Conservation (phyloP, 1,140 invertebrate species). For the Nasonia vitripennis region DNA sequence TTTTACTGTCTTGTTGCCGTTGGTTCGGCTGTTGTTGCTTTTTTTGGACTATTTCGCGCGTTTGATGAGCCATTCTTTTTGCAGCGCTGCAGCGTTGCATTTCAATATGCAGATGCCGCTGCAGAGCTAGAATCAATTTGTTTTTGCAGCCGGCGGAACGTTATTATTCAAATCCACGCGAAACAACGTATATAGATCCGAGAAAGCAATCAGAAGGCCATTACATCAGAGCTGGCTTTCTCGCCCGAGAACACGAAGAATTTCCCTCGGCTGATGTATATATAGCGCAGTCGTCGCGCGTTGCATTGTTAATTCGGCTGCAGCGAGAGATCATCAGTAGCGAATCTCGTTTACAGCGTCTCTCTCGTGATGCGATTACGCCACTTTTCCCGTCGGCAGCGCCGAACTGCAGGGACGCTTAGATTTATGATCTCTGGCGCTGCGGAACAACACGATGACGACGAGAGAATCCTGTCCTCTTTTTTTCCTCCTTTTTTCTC, state of each 20-base stretch:
- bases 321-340: not conserved
- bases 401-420: slow-evolving; percentile 43
- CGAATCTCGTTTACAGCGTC: slow-evolving; percentile 49
- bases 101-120: not conserved
- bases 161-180: too few species aligned
- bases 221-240: not conserved
- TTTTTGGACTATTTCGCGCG: too few species aligned
- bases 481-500: slow-evolving; percentile 4
- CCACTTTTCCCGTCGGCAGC: slow-evolving; percentile 28
- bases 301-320: slow-evolving; percentile 7
- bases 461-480: slow-evolving; percentile 30
- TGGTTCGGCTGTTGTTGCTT: not conserved
- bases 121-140: not conserved
- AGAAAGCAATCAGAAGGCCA: too few species aligned
- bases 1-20: not conserved
- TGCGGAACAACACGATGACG: slow-evolving; percentile 45
- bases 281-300: not conserved
- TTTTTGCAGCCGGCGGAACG: not conserved
- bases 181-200: too few species aligned
- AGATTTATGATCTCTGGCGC: slow-evolving; percentile 57
- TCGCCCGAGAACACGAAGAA: not conserved
- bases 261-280: not conserved
- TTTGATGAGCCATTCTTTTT: not conserved
- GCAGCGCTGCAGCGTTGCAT: not conserved
- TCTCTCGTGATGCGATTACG: slow-evolving; percentile 42